Evolutionary conservation across 2,888 invertebrate species (phyloP).

Genomic region (Eupithecia dodoneata): DNA sequence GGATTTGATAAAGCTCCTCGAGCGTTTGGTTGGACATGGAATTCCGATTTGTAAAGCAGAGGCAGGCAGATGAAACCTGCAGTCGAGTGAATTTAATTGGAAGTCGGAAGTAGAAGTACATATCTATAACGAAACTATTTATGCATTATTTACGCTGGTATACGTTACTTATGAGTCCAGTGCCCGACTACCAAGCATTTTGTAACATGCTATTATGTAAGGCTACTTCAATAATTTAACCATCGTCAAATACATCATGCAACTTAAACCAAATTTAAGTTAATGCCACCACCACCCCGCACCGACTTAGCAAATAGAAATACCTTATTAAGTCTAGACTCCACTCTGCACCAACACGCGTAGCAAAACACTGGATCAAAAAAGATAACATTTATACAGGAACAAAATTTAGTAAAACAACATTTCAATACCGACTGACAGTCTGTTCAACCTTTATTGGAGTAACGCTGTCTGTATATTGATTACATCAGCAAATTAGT

Average conservation of each 20-base stretch:
- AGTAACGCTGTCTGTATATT: neutral
- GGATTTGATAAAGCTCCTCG: neutral
- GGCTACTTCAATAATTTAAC: neutral
- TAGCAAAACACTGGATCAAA: constrained; percentile 62
- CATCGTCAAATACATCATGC: neutral
- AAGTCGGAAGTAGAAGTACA: neutral
- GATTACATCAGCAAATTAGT: neutral
- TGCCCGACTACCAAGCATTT: neutral
- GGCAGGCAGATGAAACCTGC: neutral
- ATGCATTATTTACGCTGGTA: neutral
- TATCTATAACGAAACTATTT: neutral
- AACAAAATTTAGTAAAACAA: neutral
- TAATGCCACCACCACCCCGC: constrained; percentile 1
- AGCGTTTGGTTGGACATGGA: neutral
- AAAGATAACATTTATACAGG: constrained; percentile 44
- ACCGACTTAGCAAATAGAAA: neutral
- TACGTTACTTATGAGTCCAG: neutral
- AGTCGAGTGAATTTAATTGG: neutral
- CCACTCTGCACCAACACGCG: constrained; percentile 61
- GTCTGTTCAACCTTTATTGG: neutral
- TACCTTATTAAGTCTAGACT: constrained; percentile 52
- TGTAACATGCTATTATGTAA: too few species aligned
- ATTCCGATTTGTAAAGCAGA: neutral
- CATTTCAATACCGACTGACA: neutral
- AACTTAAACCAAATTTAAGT: neutral